Percentiles rank a stretch among this genome's conserved stretches.
These are phyloP conservation scores for Linnaemya vulpina DNA, from an alignment of 2,888 invertebrate species.

Conservation along the genomic window DNA sequence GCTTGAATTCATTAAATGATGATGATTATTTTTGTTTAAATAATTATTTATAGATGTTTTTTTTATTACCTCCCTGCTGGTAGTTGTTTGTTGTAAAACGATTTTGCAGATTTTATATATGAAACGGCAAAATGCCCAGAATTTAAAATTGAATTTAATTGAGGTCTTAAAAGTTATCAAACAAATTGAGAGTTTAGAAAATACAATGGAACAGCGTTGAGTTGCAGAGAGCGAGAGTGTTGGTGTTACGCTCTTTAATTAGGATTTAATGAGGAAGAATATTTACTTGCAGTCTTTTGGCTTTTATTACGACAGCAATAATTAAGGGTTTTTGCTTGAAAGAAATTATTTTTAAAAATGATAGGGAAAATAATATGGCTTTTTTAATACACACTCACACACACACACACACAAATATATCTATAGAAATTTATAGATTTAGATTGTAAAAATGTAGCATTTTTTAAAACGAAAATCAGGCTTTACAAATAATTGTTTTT, in stretches of 20 bases:
- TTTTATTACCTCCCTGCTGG: conserved; percentile 6
- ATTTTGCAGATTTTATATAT: neutral
- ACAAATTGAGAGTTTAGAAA: neutral
- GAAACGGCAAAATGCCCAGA: neutral
- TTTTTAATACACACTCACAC: no score
- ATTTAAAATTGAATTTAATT: conserved; percentile 10
- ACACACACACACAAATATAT: no score
- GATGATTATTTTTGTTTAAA: conserved; percentile 5
- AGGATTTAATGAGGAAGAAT: neutral
- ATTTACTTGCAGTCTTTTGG: neutral
- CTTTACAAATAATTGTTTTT: no score
- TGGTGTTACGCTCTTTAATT: neutral
- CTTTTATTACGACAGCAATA: neutral
- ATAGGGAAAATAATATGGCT: no score
- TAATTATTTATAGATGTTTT: conserved; percentile 10
- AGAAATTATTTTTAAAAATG: neutral
- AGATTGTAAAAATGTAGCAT: no score
- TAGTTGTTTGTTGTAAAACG: neutral
- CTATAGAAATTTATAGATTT: no score
- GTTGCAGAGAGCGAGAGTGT: neutral
- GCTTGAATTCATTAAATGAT: conserved; percentile 47
- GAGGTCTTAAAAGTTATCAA: neutral
- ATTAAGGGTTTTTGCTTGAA: neutral
- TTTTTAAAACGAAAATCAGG: no score
- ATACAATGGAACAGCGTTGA: no score